Evolutionary conservation across 2,797 vertebrate genomes (phyloP).

Genomic region (Hozukius guyotensis): DNA sequence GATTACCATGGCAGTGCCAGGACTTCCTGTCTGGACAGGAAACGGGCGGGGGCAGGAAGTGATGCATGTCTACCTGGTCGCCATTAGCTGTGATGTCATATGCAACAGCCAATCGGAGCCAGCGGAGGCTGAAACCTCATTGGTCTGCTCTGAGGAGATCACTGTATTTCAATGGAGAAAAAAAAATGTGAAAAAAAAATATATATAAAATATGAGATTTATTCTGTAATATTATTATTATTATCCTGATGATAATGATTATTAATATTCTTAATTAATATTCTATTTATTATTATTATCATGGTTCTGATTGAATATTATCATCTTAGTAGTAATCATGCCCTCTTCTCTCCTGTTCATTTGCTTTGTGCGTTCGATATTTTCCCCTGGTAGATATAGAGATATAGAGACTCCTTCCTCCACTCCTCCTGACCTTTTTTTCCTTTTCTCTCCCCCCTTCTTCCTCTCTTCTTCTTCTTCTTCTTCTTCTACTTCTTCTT

Average conservation of each 20-base stretch:
- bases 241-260: slow-evolving; percentile 84
- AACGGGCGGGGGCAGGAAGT: slow-evolving; percentile 77
- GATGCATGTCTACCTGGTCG: slow-evolving; percentile 98
- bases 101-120: slow-evolving; percentile 91
- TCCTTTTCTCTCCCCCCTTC: slow-evolving; percentile 7
- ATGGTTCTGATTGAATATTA: slow-evolving; percentile 81
- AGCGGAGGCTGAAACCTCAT: slow-evolving; percentile 88
- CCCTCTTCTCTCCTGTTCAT: slow-evolving; percentile 70
- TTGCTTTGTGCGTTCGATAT: slow-evolving; percentile 93
- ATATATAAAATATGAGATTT: slow-evolving; percentile 90
- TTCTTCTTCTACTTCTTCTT: slow-evolving; percentile 24
- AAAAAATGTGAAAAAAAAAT: slow-evolving; percentile 84
- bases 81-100: slow-evolving; percentile 99
- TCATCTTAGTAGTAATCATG: slow-evolving; percentile 77
- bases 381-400: slow-evolving; percentile 84
- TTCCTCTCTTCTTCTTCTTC: slow-evolving; percentile 19
- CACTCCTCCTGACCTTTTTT: background rate
- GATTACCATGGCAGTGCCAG: slow-evolving; percentile 75
- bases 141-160: slow-evolving; percentile 87
- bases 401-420: slow-evolving; percentile 55
- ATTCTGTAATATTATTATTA: slow-evolving; percentile 94
- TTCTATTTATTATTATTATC: slow-evolving; percentile 57
- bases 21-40: slow-evolving; percentile 76
- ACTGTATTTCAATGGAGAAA: slow-evolving; percentile 92
- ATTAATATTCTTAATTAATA: slow-evolving; percentile 83